Conservation (phyloP, 1,140 invertebrate genomes). For the Sycophila sp. region DNA sequence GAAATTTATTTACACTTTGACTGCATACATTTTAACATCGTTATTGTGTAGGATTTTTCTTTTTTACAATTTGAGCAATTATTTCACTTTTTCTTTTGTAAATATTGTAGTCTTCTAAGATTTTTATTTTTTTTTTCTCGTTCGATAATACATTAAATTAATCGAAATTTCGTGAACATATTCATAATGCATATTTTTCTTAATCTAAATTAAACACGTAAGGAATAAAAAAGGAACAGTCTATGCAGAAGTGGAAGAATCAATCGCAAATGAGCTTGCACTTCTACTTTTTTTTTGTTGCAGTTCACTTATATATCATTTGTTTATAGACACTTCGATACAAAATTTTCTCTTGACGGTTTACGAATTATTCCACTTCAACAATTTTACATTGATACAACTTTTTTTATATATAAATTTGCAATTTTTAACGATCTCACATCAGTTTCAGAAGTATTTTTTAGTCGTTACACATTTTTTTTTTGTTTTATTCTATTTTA, state of each 20-base stretch:
- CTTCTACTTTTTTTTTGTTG: neutral
- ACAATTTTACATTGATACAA: neutral
- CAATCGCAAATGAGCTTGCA: neutral
- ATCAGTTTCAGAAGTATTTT: no score
- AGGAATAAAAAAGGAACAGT: slow-evolving; percentile 15
- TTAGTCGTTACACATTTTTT: no score
- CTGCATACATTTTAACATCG: neutral
- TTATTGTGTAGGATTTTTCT: neutral
- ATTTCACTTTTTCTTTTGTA: neutral
- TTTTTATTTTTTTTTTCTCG: neutral
- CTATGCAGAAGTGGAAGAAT: neutral
- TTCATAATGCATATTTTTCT: neutral
- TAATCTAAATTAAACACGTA: slow-evolving; percentile 6
- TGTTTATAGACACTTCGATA: slow-evolving; percentile 3
- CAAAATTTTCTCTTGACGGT: slow-evolving; percentile 2
- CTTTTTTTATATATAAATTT: neutral
- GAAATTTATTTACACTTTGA: slow-evolving; percentile 20
- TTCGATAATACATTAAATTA: neutral
- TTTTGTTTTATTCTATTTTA: no score
- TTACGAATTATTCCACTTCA: neutral
- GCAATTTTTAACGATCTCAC: neutral
- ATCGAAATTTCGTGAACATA: neutral
- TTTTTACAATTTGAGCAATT: slow-evolving; percentile 13
- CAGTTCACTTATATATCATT: neutral
- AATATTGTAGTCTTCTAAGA: neutral